Evolutionary conservation across 2,797 vertebrate species (phyloP), one percentile per base, ranked within the genome.

Genomic region (Poeciliopsis infans): DNA sequence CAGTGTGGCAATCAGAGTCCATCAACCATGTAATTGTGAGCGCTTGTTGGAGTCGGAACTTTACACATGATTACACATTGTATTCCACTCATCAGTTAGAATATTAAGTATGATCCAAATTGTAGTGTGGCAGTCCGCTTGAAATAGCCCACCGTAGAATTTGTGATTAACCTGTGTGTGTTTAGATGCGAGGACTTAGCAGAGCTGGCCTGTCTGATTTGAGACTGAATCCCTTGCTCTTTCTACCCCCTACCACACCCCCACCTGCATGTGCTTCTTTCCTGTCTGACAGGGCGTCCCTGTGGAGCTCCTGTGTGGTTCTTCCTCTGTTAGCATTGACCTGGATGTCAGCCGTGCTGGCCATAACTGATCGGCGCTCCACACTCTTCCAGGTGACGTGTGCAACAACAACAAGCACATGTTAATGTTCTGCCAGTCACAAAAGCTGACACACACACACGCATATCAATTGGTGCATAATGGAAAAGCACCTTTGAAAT

Each of bases 271-370:
- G 73, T 86, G 84, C 72, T 86, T 74, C 81, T 76, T 59, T 55
- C 78, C 61, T 74, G 74, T 74, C 74, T 87, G 83, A 84, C 95
- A 99, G 98, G 97, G 97, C 98, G n/a, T 99, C 98, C 13, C 96
- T 99, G 79, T 99, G 98, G 98, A 99, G 98, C 92, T 99, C 98
- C 84, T 99, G 98, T n/a, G 98, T 99, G 90, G 98, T 99, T 91
- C 97, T 99, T 86, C 98, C 98, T 57, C 96, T 99, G 91, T 94
- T 99, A 91, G 98, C 98, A 0, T 97, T 99, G 92, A 99, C 98
- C 86, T 99, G 98, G 98, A 99, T 99, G 98, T 99, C 98, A 75
- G 98, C 98, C 0, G 98, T 99, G 91, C 93, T 99, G 88, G 98
- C 98, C 93, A 99, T 99, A 95, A 99, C 98, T 2, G 98, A 99